Conservation (phyloP, 1,140 invertebrate genomes). For the Calosoma granatense region DNA sequence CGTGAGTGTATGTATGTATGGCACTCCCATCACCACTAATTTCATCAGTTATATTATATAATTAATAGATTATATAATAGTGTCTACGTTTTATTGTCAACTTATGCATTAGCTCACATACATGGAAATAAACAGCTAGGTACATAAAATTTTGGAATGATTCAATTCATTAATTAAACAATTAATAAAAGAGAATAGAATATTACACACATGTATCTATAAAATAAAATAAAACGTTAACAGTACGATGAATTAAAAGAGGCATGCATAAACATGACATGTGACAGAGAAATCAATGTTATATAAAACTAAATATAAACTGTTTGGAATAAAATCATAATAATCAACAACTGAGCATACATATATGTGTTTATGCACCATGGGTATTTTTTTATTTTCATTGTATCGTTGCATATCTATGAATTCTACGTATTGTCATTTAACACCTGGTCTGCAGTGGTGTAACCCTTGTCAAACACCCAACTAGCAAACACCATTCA, state of each 20-base stretch:
- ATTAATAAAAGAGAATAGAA: slow-evolving; percentile 14
- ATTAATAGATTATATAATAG: slow-evolving; percentile 30
- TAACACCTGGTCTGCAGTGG: slow-evolving; percentile 30
- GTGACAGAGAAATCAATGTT: slow-evolving; percentile 3
- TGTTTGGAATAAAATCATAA: slow-evolving; percentile 25
- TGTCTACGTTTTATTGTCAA: slow-evolving; percentile 37
- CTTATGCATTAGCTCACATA: slow-evolving; percentile 29
- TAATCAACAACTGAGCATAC: slow-evolving; percentile 30
- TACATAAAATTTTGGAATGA: slow-evolving; percentile 35
- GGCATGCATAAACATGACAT: not conserved
- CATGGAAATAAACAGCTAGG: slow-evolving; percentile 31
- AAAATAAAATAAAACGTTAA: not conserved
- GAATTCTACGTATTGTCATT: slow-evolving; percentile 34
- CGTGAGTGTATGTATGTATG: no score
- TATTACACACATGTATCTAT: not conserved
- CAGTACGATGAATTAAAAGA: not conserved
- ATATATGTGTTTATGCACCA: no score
- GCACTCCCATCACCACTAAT: no score
- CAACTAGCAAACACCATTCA: not conserved
- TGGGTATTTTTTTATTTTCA: slow-evolving; percentile 33
- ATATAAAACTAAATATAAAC: slow-evolving; percentile 29
- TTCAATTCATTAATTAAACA: no score
- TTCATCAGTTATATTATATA: no score
- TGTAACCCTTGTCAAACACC: slow-evolving; percentile 1
- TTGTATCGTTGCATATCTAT: slow-evolving; percentile 34